Percentiles rank a stretch among this genome's conserved stretches.
Evolutionary conservation across 2,113 vertebrate species (phyloP).

Genomic region (Myiagra hebetior): DNA sequence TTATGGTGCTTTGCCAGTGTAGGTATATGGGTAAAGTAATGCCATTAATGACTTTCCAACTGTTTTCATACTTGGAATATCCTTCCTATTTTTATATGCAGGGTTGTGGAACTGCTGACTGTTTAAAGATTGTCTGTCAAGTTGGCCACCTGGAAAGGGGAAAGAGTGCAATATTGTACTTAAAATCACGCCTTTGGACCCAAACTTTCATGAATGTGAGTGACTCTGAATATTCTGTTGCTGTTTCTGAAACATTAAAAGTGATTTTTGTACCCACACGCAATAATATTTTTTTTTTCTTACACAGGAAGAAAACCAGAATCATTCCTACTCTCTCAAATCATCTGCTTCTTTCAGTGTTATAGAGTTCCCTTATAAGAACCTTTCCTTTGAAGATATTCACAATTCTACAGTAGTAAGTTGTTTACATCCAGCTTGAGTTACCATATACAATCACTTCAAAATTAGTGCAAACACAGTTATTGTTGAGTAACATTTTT

Average conservation of each 20-base stretch:
- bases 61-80: not conserved
- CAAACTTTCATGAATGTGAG: slow-evolving; percentile 90
- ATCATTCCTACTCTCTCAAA: slow-evolving; percentile 86
- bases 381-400: slow-evolving; percentile 83
- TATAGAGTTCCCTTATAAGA: slow-evolving; percentile 95
- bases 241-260: not conserved
- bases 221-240: not conserved
- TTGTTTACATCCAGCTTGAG: not conserved
- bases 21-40: not conserved
- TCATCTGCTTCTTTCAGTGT: slow-evolving; percentile 89
- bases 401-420: slow-evolving; percentile 88
- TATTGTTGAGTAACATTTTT: not conserved
- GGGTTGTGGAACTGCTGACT: slow-evolving; percentile 85
- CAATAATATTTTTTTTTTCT: not conserved
- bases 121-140: slow-evolving; percentile 87
- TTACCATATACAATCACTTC: not conserved
- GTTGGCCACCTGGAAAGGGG: slow-evolving; percentile 89
- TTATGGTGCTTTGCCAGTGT: not conserved
- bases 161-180: slow-evolving; percentile 88
- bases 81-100: slow-evolving; percentile 13
- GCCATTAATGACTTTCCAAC: not conserved
- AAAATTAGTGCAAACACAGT: not conserved
- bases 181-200: slow-evolving; percentile 86
- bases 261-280: not conserved
- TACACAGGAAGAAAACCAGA: slow-evolving; percentile 87